Conservation (phyloP, 2,113 vertebrate species). For the Epinephelus lanceolatus region DNA sequence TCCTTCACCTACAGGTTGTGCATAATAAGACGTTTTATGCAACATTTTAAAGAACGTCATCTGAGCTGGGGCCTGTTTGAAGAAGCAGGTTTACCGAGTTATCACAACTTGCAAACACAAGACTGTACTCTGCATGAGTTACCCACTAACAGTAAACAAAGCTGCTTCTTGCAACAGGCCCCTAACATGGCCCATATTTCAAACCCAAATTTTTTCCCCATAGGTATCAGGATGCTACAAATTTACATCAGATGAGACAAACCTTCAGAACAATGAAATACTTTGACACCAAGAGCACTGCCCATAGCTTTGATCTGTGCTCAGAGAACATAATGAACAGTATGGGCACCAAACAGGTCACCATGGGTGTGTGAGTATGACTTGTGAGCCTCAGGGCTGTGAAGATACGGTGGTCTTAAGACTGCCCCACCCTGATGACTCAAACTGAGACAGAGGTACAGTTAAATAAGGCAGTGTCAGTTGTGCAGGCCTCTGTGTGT, state of each 20-base stretch:
- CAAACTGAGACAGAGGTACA: constrained; percentile 9
- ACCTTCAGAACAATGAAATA: constrained; percentile 20
- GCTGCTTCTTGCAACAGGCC: background rate
- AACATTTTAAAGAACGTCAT: background rate
- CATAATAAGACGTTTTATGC: constrained; percentile 15
- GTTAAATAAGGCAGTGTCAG: constrained; percentile 56
- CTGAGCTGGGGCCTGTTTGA: background rate
- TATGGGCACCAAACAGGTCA: constrained; percentile 2
- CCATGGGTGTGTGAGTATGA: background rate
- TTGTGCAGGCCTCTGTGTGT: background rate
- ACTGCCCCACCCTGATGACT: background rate
- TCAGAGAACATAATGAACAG: background rate
- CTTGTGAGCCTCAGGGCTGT: background rate
- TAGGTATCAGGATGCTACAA: background rate
- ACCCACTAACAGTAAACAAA: background rate
- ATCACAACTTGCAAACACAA: background rate
- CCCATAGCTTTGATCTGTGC: constrained; percentile 4
- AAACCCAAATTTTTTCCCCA: background rate
- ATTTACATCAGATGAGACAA: constrained; percentile 4
- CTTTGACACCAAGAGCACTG: constrained; percentile 12
- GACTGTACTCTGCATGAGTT: background rate
- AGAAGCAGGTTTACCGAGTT: background rate
- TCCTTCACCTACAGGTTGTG: background rate
- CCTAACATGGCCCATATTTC: constrained; percentile 2
- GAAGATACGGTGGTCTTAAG: background rate